Evolutionary conservation across 23 tunicate genomes (phyloP), one percentile per base, ranked within the genome.

Genomic region (Trididemnum nubilum): DNA sequence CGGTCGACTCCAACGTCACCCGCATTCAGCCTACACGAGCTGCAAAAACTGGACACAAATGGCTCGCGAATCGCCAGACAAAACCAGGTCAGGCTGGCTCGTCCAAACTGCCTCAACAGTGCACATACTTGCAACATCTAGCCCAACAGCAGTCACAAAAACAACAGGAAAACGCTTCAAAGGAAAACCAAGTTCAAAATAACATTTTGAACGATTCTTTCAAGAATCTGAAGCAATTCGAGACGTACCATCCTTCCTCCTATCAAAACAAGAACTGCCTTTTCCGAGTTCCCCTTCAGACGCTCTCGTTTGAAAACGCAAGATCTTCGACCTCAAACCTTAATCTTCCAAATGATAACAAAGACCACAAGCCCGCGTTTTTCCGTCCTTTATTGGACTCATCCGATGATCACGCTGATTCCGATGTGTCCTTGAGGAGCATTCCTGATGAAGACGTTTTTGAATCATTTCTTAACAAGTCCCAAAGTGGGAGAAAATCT

Each of bases 11-110:
- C 30, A 91, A 91, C 60, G 57, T 33, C 58, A 75, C 82, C 38
- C 80, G 97, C 21, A 85, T 91, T 25, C 97, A 91, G 49, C 97
- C 97, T 21, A 38, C 87, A 25, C 51, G 97, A 54, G 97, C 97
- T n/a, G 97, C 97, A 0, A 91, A 91, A 82, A 91, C 90, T 15
- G 85, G 87, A 23, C 97, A 91, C 36, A 85, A 85, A 61, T 91
- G 97, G 97, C 44, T 91, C 2, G 31, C 87, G 28, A 52, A 65
- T 18, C 83, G 90, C 3, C 79, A 36, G 1, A 50, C 9, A 24
- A 72, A 60, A 23, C 33, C 38, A 18, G 65, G 44, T 21, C 9
- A 73, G 5, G 9, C 5, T 39, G 2, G 3, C 30, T 9, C 38
- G 15, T 61, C 67, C 4, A 30, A 31, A 3, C 25, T 30, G 4